phyloP scores from a whole-genome alignment of 1,140 invertebrate genomes.

The Helicorthomorpha holstii region DNA sequence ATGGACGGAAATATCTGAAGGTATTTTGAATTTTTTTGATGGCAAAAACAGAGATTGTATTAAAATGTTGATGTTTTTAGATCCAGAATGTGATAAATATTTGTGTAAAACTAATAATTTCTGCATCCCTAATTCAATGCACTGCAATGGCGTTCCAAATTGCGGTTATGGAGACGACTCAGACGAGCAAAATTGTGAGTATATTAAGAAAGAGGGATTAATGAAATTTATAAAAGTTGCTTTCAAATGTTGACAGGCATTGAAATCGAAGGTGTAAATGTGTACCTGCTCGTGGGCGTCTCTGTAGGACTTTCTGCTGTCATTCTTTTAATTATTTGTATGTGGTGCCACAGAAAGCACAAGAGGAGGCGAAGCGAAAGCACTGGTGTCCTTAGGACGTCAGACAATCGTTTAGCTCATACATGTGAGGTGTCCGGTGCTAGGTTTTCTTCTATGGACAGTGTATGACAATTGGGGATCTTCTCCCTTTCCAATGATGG shows the following conservation, averaged over 20 bases:
- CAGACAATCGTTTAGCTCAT: constrained; percentile 24
- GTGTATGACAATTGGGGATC: no score
- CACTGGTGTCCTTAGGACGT: no score
- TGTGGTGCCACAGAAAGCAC: constrained; percentile 21
- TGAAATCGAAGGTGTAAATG: constrained; percentile 12
- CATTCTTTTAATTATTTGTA: constrained; percentile 16
- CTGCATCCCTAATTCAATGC: constrained; percentile 58
- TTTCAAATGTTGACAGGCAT: constrained; percentile 11
- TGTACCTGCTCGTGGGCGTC: constrained; percentile 16
- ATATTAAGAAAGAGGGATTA: neutral
- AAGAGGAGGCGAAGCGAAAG: constrained; percentile 23
- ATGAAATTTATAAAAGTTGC: neutral
- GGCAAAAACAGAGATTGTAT: neutral
- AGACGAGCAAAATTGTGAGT: constrained; percentile 66
- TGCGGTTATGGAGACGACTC: constrained; percentile 59
- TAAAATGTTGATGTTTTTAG: neutral
- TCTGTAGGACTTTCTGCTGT: constrained; percentile 9
- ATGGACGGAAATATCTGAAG: constrained; percentile 54
- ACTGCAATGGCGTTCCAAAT: constrained; percentile 59
- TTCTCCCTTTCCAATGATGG: no score
- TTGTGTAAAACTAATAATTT: constrained; percentile 44
- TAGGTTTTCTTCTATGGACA: constrained; percentile 33
- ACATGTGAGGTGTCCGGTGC: constrained; percentile 33
- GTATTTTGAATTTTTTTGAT: constrained; percentile 2
- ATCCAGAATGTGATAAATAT: constrained; percentile 35